Evolutionary conservation across 2,888 invertebrate species (phyloP), one percentile per base, ranked within the genome.

Genomic region (Mechanitis mazaeus): DNA sequence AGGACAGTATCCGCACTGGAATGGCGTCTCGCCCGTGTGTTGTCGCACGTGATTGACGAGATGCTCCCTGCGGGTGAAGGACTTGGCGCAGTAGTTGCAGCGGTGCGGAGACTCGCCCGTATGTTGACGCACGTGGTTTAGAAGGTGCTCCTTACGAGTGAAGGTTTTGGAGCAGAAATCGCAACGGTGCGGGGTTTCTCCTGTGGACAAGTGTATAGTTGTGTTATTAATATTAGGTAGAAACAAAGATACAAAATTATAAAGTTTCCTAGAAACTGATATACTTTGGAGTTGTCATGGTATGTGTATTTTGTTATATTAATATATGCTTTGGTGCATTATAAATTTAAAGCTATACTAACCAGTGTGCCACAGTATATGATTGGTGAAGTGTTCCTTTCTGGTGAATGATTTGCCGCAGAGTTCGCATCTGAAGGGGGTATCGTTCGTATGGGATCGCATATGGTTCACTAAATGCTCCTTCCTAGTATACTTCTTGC

Each of bases 341-440:
- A 45, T 58, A 54, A 59, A 54, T 33, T 35, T 1, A 42, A 80
- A 80, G 64, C 76, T 64, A 81, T 90, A 90, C 88, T 89, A 81
- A 92, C 93, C 94, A 76, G 95, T 95, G 84, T 96, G 95, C 95
- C 95, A 95, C 92, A 96, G 92, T 83, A 96, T 95, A 90, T 96
- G 95, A 91, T 95, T 95, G 93, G 94, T 95, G 91, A 95, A 95
- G 87, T 96, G 96, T 90, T 96, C 96, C 91, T 96, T 96, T 80
- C 96, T 92, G 65, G 95, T 95, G 85, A 96, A 96, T 71, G 95
- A 94, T 89, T 96, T 96, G 83, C 95, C 95, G 87, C 96, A 96
- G 79, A 95, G 94, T 83, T 95, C 95, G 85, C 96, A 96, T 77
- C 95, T 93, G 87, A 95, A 95, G 65, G 96, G 96, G 64, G 96